A percentile compares a stretch with the other conserved stretches of the same genome.
phyloP scores from a whole-genome alignment of 2,888 invertebrate species.

The Mystacides longicornis region DNA sequence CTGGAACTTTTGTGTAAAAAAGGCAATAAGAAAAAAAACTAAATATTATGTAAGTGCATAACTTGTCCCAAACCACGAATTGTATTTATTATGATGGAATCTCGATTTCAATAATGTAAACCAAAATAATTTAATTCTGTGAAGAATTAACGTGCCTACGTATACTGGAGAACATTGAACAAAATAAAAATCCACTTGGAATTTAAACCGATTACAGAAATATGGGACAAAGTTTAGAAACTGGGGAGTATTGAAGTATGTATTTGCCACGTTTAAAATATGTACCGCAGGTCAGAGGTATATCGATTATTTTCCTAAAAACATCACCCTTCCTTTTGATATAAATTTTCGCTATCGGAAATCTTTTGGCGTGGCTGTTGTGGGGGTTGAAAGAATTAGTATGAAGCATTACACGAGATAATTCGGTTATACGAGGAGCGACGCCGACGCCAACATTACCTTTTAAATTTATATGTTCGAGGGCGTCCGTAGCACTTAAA shows the following conservation, averaged over 20 bases:
- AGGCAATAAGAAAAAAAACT: too few relatives aligned
- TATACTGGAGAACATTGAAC: too few relatives aligned
- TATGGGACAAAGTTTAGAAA: not conserved
- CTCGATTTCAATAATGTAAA: too few relatives aligned
- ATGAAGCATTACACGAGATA: conserved; percentile 3
- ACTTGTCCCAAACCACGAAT: too few relatives aligned
- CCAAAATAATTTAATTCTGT: too few relatives aligned
- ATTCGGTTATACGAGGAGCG: too few relatives aligned
- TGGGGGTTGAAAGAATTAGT: conserved; percentile 4
- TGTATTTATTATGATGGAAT: too few relatives aligned
- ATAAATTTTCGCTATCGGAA: conserved; percentile 22
- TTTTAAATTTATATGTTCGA: not conserved
- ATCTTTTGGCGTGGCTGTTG: conserved; percentile 7
- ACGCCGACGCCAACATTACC: too few relatives aligned
- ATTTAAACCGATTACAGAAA: not conserved
- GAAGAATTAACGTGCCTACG: too few relatives aligned
- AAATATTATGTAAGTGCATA: too few relatives aligned
- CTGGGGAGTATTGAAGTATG: not conserved
- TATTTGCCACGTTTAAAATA: conserved; percentile 1
- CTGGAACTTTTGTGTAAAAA: too few relatives aligned
- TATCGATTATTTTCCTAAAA: conserved; percentile 24
- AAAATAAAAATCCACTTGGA: not conserved
- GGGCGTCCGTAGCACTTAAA: too few relatives aligned
- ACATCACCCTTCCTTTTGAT: conserved; percentile 16
- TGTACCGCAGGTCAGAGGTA: conserved; percentile 19